A percentile compares a stretch with the other conserved stretches of the same genome.
phyloP scores from a whole-genome alignment of 2,797 vertebrate species.

The Gobionotothen gibberifrons region DNA sequence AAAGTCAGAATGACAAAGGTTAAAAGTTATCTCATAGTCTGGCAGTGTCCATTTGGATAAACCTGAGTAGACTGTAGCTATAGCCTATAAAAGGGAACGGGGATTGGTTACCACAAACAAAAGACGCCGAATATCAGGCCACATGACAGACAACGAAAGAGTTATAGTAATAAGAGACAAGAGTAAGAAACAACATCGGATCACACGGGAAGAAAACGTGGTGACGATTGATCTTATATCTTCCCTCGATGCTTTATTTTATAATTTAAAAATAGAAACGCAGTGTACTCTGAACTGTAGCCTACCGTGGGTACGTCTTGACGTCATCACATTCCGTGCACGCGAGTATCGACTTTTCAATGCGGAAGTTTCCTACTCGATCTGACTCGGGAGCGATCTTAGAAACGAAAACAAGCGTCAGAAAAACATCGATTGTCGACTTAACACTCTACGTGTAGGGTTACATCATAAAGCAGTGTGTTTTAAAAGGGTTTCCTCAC shows the following conservation, averaged over 20 bases:
- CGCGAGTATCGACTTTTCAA: conserved; percentile 80
- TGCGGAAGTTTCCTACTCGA: conserved; percentile 83
- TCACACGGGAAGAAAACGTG: neutral
- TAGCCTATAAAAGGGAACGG: no score
- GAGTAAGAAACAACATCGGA: neutral
- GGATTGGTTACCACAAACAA: neutral
- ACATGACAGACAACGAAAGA: neutral
- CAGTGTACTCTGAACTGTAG: neutral
- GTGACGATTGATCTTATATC: neutral
- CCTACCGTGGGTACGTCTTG: conserved; percentile 56
- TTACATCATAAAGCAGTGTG: neutral
- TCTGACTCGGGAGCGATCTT: conserved; percentile 60
- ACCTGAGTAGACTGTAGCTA: neutral
- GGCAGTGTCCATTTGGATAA: neutral
- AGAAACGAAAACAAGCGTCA: conserved; percentile 69
- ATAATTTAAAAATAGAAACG: neutral
- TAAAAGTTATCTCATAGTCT: neutral
- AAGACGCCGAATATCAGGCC: neutral
- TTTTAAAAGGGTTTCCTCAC: conserved; percentile 17
- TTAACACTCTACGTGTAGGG: neutral
- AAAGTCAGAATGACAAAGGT: neutral
- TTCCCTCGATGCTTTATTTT: no score
- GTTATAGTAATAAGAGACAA: neutral
- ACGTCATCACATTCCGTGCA: conserved; percentile 71
- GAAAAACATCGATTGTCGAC: conserved; percentile 21